Base-by-base conservation (phyloP, 2,797 vertebrate species). In the Pelodytes ibericus region DNA sequence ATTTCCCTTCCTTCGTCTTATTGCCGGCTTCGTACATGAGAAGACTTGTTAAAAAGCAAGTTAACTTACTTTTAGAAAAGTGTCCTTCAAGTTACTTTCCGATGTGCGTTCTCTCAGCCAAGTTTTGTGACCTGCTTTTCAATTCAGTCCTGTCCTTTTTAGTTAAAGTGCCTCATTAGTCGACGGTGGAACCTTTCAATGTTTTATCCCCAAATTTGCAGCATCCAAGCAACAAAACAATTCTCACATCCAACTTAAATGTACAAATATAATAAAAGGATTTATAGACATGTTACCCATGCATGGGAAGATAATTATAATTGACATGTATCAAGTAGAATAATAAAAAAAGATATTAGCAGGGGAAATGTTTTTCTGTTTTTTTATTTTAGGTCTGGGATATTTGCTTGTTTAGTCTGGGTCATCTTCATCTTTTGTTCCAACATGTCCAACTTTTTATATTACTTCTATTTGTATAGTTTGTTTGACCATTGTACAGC, bases 21-120 rank as follows among this genome's bases (percentile, higher is more conserved):
- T 66, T 85, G 59, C 44, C 74, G 25, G 79, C 72, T 80, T 81
- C 81, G 70, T 83, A 81, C 61, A 63, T 47, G 66, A 79, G 63
- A 69, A 49, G 68, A 79, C 70, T 86, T 73, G 81, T 76, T 81
- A 72, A 85, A 83, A 27, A 78, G 61, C 18, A 79, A 79, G 69
- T 61, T 75, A 56, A 61, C 67, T 66, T 26, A 77, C 20, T 49
- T 80, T 84, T 81, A 72, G 15, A 56, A 82, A 63, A 2, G 11
- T 84, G 36, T 79, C 84, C 75, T 84, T 86, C 72, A 82, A 49
- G 44, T 79, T 18, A 41, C 29, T 51, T 22, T 41, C n/a, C 65
- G 65, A 26, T 71, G 1, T 71, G 7, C 59, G 58, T 74, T 36
- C 18, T 78, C 25, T 67, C 39, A 31, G 22, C 72, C 3, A 75